Evolutionary conservation across 2,888 invertebrate species (phyloP).

Genomic region (Neelides folsomi): DNA sequence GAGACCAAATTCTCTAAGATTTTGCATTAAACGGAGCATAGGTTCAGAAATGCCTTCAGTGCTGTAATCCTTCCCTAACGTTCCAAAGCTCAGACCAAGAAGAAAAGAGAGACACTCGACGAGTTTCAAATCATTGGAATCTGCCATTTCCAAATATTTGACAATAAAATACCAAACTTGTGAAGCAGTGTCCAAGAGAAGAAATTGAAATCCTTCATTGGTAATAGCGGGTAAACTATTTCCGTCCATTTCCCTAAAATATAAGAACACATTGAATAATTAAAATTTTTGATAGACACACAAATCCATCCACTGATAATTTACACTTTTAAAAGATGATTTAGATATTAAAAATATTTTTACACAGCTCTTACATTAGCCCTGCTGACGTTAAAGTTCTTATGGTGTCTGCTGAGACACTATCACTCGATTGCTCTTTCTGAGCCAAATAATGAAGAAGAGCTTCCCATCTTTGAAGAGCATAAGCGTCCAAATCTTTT

Average conservation of each 20-base stretch:
- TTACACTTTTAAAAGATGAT: too few relatives aligned
- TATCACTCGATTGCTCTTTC: constrained; percentile 63
- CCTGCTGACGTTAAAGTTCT: constrained; percentile 81
- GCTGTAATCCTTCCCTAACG: constrained; percentile 88
- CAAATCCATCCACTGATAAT: too few relatives aligned
- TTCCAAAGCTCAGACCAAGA: constrained; percentile 92
- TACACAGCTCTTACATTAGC: constrained; percentile 78
- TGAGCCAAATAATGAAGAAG: constrained; percentile 83
- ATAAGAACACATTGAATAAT: constrained; percentile 2
- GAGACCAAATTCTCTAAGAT: constrained; percentile 90
- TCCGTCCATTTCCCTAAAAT: constrained; percentile 47
- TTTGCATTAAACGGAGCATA: constrained; percentile 79
- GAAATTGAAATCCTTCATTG: constrained; percentile 90
- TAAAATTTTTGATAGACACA: background rate
- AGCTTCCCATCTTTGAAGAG: constrained; percentile 88
- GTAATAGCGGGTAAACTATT: constrained; percentile 79
- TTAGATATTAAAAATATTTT: too few relatives aligned
- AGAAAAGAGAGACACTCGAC: constrained; percentile 87
- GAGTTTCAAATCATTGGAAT: constrained; percentile 58
- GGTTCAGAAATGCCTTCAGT: constrained; percentile 84
- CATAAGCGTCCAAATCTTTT: constrained; percentile 72
- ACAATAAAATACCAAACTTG: constrained; percentile 96
- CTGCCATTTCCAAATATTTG: constrained; percentile 85
- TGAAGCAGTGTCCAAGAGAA: constrained; percentile 79
- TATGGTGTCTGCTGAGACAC: constrained; percentile 87